Conservation (phyloP, 2,797 vertebrate genomes). For the Centroberyx gerrardi region DNA sequence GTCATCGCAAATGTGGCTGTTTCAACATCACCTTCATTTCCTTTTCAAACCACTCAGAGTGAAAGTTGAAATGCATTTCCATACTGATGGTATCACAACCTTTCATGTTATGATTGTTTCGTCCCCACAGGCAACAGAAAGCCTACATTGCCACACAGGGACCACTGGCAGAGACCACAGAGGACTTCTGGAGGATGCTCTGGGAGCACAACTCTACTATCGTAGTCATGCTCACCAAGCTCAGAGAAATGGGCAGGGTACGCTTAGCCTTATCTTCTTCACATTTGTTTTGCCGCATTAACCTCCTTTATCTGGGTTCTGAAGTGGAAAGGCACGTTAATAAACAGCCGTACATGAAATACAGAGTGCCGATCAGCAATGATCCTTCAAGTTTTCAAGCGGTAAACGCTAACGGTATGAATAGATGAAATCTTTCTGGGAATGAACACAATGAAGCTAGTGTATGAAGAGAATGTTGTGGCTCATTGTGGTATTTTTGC, state of each 20-base stretch:
- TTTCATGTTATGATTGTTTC: conserved; percentile 16
- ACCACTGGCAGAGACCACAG: conserved; percentile 98
- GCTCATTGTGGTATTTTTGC: conserved; percentile 51
- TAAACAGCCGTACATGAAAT: conserved; percentile 19
- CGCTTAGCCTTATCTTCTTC: conserved; percentile 44
- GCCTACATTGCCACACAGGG: conserved; percentile 99
- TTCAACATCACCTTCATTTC: conserved; percentile 13
- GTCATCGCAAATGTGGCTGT: background rate
- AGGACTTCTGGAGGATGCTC: conserved; percentile 99
- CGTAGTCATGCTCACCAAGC: conserved; percentile 99
- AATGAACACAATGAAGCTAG: conserved; percentile 53
- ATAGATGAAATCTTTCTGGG: conserved; percentile 29
- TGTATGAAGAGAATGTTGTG: conserved; percentile 50
- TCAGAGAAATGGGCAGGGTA: conserved; percentile 99
- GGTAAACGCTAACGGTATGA: conserved; percentile 11
- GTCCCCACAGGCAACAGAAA: conserved; percentile 91
- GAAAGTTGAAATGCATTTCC: conserved; percentile 8
- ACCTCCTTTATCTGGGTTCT: background rate
- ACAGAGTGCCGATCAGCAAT: background rate
- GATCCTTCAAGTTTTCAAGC: conserved; percentile 12
- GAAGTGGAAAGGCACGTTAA: background rate
- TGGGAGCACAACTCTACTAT: conserved; percentile 99
- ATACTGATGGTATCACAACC: background rate
- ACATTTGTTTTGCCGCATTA: conserved; percentile 6
- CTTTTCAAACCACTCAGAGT: conserved; percentile 4